These are phyloP conservation scores for Peromyscus attwateri DNA, from an alignment of 2,797 vertebrate species.

Conservation along the genomic window DNA sequence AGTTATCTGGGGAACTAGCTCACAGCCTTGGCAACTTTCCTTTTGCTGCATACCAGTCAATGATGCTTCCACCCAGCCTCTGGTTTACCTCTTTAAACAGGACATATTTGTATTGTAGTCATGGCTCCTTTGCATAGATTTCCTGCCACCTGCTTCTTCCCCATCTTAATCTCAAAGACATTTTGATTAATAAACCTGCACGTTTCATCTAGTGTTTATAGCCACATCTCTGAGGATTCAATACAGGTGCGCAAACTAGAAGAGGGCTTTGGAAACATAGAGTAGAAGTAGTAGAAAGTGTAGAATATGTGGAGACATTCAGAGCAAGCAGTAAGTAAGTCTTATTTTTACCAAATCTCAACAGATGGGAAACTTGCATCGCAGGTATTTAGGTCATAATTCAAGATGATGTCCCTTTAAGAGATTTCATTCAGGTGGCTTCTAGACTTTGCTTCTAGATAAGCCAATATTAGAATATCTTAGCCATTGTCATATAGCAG, in stretches of 20 bases:
- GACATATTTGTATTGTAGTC: neutral
- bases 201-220: neutral
- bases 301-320: neutral
- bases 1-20: neutral
- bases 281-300: neutral
- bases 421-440: neutral
- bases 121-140: neutral
- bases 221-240: constrained; percentile 25
- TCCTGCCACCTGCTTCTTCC: neutral
- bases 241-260: neutral
- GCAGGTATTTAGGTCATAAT: neutral
- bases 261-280: neutral
- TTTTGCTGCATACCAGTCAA: neutral
- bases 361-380: neutral
- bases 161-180: constrained; percentile 31
- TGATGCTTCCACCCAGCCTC: neutral
- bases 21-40: neutral
- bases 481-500: neutral
- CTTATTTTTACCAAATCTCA: neutral
- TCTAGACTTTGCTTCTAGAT: neutral
- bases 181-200: constrained; percentile 40
- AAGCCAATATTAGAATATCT: neutral
- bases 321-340: neutral
- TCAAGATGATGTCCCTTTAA: neutral
- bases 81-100: neutral